Conservation (phyloP, 2,113 vertebrate genomes). For the Cochlearius cochlearius region DNA sequence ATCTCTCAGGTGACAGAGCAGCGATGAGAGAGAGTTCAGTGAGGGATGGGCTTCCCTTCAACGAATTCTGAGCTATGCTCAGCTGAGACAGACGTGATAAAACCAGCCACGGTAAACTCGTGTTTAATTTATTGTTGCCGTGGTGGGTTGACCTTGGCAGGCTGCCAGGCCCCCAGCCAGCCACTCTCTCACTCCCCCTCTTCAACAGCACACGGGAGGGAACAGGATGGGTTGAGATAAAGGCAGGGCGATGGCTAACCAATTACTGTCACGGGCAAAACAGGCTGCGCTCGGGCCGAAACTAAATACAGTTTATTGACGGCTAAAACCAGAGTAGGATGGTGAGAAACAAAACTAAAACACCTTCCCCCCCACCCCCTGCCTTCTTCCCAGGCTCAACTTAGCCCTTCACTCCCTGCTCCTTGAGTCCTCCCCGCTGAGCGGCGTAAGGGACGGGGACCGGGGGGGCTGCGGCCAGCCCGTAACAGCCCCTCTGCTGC, state of each 20-base stretch:
- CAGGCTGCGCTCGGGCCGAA: not conserved
- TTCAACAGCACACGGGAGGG: not conserved
- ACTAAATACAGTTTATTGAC: not conserved
- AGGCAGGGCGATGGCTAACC: accelerated
- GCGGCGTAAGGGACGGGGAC: accelerated
- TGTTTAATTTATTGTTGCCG: not conserved
- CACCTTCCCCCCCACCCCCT: accelerated
- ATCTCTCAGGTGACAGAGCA: not conserved
- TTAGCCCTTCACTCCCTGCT: not conserved
- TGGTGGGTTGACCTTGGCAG: not conserved
- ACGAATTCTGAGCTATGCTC: not conserved
- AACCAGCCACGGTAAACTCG: not conserved
- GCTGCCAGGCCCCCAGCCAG: not conserved
- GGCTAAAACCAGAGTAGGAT: not conserved
- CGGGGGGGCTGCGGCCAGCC: not conserved
- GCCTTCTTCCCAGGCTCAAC: not conserved
- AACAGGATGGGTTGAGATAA: not conserved
- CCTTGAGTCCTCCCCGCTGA: accelerated
- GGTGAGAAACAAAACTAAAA: not conserved
- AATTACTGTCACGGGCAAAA: not conserved
- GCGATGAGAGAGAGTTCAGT: not conserved
- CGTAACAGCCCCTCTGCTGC: too few species aligned
- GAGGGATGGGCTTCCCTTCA: not conserved
- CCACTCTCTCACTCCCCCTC: not conserved
- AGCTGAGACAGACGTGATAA: not conserved